Evolutionary conservation across 2,113 vertebrate species (phyloP), one percentile per base, ranked within the genome.

Genomic region (Aleadryas rufinucha): DNA sequence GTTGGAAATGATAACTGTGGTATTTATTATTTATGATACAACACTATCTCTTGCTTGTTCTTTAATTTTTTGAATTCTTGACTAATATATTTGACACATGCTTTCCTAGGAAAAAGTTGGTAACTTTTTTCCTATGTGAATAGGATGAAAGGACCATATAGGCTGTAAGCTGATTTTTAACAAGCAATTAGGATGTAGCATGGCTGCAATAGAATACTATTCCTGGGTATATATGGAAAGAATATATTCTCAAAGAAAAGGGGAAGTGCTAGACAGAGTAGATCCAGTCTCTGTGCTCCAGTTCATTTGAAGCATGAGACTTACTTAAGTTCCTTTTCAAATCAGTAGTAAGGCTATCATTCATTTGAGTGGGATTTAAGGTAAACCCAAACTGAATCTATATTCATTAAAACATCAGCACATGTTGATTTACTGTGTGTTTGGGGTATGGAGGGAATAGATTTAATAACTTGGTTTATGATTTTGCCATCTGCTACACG

Each of bases 381-480:
- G 49, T 76, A 84, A 89, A 35, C 37, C 31, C 37, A 64, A 16
- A 80, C 71, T 19, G 42, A 84, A 68, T 57, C 60, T 95, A 17
- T 92, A 61, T 87, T 93, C 82, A 75, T 82, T 80, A 86, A 88
- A 93, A 76, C 42, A 90, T 87, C 84, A 92, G 57, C 72, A 74
- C 70, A 16, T 86, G 82, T 86, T 93, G 76, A 82, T 83, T 91
- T 89, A 76, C n/a, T 85, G 37, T 77, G 64, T 93, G 49, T 86
- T 81, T 91, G 54, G 65, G 66, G 31, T 31, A 90, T 63, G 41
- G 53, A 78, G 42, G 37, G 76, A 95, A 70, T 75, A 61, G 35
- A 64, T 87, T 86, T 93, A 76, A 94, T 97, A 96, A 84, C 63
- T 64, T 88, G 31, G 26, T 91, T 93, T 91, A 86, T 63, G 75